Percentiles rank a stretch among this genome's conserved stretches.
Conservation (phyloP, 2,888 invertebrate species). For the Lingula anatina region DNA sequence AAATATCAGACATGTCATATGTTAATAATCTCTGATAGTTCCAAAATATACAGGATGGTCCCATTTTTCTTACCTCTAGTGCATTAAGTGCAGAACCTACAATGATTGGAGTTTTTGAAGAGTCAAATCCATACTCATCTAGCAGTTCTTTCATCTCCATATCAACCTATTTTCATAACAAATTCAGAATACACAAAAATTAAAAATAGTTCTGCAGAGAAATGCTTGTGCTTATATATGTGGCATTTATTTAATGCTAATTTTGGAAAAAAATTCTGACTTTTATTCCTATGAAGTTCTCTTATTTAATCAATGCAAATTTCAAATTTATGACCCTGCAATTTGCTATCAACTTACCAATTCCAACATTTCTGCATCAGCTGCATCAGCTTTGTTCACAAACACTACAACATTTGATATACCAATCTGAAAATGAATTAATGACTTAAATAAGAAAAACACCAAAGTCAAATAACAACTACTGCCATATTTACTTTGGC, state of each 20-base stretch:
- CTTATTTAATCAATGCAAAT: too few relatives aligned
- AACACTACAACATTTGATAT: conserved; percentile 88
- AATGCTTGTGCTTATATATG: too few relatives aligned
- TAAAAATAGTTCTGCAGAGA: too few relatives aligned
- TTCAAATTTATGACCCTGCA: background rate
- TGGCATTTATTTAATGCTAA: too few relatives aligned
- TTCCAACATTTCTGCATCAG: conserved; percentile 93
- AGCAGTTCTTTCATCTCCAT: conserved; percentile 63
- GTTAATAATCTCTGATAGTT: too few relatives aligned
- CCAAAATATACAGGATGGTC: too few relatives aligned
- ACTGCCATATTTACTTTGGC: too few relatives aligned
- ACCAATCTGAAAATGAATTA: conserved; percentile 64
- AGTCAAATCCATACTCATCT: conserved; percentile 92
- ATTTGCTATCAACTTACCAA: conserved; percentile 59
- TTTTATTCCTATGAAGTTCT: too few relatives aligned
- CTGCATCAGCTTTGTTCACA: conserved; percentile 91
- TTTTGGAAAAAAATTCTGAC: too few relatives aligned
- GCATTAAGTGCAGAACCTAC: conserved; percentile 87
- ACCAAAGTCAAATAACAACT: too few relatives aligned
- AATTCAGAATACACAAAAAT: background rate
- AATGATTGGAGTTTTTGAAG: conserved; percentile 75
- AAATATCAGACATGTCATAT: too few relatives aligned
- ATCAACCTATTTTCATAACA: background rate
- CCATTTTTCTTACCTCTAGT: conserved; percentile 67
- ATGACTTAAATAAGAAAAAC: background rate